Evolutionary conservation across 1,140 invertebrate genomes (phyloP), one percentile per base, ranked within the genome.

Genomic region (Tigriopus japonicus): DNA sequence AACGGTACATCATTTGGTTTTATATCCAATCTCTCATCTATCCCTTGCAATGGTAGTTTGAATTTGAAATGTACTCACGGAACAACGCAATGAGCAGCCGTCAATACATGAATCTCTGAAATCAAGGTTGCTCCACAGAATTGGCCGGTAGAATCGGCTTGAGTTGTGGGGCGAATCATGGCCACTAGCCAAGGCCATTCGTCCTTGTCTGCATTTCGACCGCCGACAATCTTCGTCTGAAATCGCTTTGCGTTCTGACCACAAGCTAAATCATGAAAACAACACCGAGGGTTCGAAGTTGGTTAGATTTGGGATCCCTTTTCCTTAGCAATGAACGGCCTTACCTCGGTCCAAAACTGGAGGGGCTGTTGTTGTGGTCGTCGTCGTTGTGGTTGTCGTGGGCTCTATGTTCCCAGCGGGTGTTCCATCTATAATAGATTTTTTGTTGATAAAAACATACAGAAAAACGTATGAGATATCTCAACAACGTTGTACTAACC

Each of bases 161-260:
- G n/a, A 6, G 17, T 28, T 5, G 17, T 19, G 14, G 55, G 24
- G 15, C 55, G 13, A 41, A 66, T 42, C 17, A 65, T 66, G 1
- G 82, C 82, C 0, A 77, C 85, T 77, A 87, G 83, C 86, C 86
- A 88, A 0, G 85, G 85, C 83, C 83, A 87, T 35, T 83, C 81
- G 56, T 79, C 77, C 0, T 79, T 77, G 66, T 79, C 78, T 0
- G 82, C 79, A 0, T 78, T 77, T 52, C 73, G 67, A 0, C 82
- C 80, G 6, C 82, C 81, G 1, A 78, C 73, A 21, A 83, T 74
- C 55, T 76, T 71, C 63, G 17, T 58, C 14, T 41, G 21, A 41
- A 40, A 58, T 41, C 21, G 28, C 35, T 58, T 54, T 15, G 45
- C 45, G 19, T 49, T 49, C 10, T 15, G n/a, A 21, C 45, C 45